These are phyloP conservation scores for Temnopleurus reevesii DNA, from an alignment of 53 echinoderm and acorn worm genomes.

Conservation along the genomic window DNA sequence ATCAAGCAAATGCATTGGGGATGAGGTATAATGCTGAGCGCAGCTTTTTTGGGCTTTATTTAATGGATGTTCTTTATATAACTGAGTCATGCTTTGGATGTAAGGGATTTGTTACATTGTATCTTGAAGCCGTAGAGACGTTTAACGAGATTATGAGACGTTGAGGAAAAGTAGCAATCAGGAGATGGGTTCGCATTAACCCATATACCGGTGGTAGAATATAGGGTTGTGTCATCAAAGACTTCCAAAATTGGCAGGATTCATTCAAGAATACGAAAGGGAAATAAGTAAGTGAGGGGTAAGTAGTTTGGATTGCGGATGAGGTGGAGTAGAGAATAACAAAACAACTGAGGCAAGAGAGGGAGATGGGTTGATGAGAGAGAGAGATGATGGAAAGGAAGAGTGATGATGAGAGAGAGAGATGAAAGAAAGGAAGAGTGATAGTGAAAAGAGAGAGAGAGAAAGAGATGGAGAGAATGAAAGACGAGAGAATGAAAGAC, in stretches of 20 bases:
- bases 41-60: not conserved
- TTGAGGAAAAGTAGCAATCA: not conserved
- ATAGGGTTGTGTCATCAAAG: not conserved
- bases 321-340: not conserved
- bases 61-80: not conserved
- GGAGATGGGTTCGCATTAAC: not conserved
- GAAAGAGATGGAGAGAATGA: not conserved
- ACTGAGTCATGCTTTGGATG: not conserved
- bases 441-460: not conserved
- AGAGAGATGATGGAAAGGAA: not conserved
- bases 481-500: not conserved
- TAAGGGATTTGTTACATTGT: not conserved
- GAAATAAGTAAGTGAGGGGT: not conserved
- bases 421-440: not conserved
- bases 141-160: not conserved
- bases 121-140: not conserved
- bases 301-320: not conserved
- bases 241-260: not conserved
- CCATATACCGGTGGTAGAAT: not conserved
- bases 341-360: not conserved
- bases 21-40: not conserved
- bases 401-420: not conserved
- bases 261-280: not conserved
- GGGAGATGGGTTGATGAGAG: not conserved
- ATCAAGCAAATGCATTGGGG: not conserved